Conservation (phyloP, 2,888 invertebrate species). For the Beris morrisii region DNA sequence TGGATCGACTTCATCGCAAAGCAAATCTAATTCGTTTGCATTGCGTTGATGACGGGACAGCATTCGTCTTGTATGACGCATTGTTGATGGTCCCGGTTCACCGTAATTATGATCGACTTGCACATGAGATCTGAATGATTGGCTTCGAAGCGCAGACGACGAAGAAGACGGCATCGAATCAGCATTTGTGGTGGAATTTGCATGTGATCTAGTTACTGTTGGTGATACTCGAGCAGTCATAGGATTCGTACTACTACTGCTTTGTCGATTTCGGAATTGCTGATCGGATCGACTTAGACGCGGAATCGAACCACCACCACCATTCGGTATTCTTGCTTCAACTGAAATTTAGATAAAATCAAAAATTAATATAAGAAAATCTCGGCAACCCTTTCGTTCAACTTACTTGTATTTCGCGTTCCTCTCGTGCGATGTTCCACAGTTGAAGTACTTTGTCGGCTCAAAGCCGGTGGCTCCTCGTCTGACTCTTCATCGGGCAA, state of each 20-base stretch:
- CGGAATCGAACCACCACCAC: conserved; percentile 10
- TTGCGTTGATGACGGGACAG: conserved; percentile 55
- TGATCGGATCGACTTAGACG: conserved; percentile 6
- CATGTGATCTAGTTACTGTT: conserved; percentile 35
- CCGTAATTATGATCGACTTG: conserved; percentile 54
- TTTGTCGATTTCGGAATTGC: conserved; percentile 2
- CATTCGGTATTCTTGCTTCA: conserved; percentile 33
- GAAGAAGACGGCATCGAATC: conserved; percentile 28
- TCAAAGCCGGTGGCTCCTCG: conserved; percentile 23
- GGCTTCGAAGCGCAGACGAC: conserved; percentile 10
- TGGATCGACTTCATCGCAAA: conserved; percentile 43
- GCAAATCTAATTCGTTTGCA: conserved; percentile 51
- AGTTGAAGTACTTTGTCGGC: conserved; percentile 19
- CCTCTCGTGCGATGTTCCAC: conserved; percentile 30
- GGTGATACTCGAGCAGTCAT: conserved; percentile 23
- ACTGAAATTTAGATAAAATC: conserved; percentile 12
- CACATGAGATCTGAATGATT: conserved; percentile 39
- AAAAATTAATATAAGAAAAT: neutral
- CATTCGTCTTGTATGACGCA: conserved; percentile 50
- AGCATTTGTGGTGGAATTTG: conserved; percentile 32
- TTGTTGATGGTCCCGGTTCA: conserved; percentile 48
- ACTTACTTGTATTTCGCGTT: conserved; percentile 34
- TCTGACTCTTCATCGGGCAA: conserved; percentile 42
- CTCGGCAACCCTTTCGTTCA: neutral
- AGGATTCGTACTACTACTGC: conserved; percentile 3